Conservation (phyloP, 2,113 vertebrate genomes). For the Xiphophorus hellerii region DNA sequence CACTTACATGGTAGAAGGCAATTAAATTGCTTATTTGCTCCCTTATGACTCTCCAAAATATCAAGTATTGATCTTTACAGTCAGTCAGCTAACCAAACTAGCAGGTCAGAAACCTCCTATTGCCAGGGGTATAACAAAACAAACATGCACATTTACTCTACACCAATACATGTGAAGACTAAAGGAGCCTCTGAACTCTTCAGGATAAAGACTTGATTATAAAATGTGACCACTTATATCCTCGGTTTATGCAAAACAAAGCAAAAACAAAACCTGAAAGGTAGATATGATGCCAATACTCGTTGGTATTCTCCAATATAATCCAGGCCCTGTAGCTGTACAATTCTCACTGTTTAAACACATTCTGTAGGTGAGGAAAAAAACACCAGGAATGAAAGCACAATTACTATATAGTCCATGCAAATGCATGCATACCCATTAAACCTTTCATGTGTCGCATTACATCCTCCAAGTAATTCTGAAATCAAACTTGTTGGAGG, state of each 20-base stretch:
- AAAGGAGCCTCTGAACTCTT: conserved; percentile 28
- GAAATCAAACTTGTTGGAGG: no score
- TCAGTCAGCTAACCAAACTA: conserved; percentile 55
- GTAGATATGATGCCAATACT: conserved; percentile 19
- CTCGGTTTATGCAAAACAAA: conserved; percentile 18
- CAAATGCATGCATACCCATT: neutral
- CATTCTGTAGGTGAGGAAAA: neutral
- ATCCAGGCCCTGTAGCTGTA: conserved; percentile 11
- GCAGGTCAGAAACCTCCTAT: conserved; percentile 36
- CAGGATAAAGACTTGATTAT: conserved; percentile 7
- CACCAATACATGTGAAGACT: neutral
- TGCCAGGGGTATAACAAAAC: conserved; percentile 7
- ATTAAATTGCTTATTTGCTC: conserved; percentile 26
- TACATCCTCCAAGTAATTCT: neutral
- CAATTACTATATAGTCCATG: neutral
- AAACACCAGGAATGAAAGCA: neutral
- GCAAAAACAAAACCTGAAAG: conserved; percentile 21
- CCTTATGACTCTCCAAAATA: conserved; percentile 55
- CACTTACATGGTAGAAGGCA: conserved; percentile 13
- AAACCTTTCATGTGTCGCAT: neutral
- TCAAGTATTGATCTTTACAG: conserved; percentile 58
- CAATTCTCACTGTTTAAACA: neutral
- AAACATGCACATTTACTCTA: conserved; percentile 1
- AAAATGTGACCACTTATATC: conserved; percentile 14
- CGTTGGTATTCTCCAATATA: conserved; percentile 1